phyloP scores from a whole-genome alignment of 2,113 vertebrate genomes.

The Tachysurus vachellii region DNA sequence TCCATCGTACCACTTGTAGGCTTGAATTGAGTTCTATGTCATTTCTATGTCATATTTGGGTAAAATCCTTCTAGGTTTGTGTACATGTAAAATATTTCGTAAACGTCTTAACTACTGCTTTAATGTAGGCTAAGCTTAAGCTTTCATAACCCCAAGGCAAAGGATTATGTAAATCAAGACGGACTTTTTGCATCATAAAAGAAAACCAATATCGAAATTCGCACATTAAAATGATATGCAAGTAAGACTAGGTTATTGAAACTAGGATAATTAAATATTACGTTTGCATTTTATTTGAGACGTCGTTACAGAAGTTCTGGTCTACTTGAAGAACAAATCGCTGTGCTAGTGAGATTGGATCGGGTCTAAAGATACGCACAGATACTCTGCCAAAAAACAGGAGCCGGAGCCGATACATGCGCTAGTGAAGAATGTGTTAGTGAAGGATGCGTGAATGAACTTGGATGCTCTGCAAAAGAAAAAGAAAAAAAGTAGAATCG shows the following conservation, averaged over 20 bases:
- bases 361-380: background rate
- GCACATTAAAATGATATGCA: background rate
- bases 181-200: background rate
- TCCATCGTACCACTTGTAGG: background rate
- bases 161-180: background rate
- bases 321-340: background rate
- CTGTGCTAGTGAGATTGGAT: background rate
- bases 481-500: background rate
- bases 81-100: background rate
- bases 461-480: background rate
- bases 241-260: background rate
- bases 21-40: background rate
- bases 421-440: background rate
- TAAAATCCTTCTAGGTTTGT: background rate
- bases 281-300: background rate
- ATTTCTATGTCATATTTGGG: background rate
- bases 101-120: background rate
- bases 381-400: background rate
- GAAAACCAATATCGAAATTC: background rate
- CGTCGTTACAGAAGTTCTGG: background rate
- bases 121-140: background rate
- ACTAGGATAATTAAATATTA: background rate
- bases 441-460: constrained; percentile 1
- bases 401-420: background rate
- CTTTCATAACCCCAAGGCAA: background rate